Evolutionary conservation across 2,888 invertebrate species (phyloP).

Genomic region (Lysandra bellargus): DNA sequence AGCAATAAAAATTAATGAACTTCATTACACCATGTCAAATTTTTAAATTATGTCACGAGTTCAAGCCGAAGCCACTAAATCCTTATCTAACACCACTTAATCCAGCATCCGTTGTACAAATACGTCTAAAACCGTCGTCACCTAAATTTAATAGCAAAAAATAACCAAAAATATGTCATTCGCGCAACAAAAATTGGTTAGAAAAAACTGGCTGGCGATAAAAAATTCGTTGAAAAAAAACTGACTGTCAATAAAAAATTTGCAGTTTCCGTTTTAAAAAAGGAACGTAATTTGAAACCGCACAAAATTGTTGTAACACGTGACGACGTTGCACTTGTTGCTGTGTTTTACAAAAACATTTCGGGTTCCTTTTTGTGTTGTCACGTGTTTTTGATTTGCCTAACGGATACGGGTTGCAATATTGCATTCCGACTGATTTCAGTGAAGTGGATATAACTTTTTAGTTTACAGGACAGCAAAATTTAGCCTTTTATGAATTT

Average conservation of each 20-base stretch:
- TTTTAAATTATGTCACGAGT: slow-evolving; percentile 17
- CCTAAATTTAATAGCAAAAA: slow-evolving; percentile 32
- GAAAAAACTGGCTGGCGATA: slow-evolving; percentile 47
- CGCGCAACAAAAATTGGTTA: slow-evolving; percentile 52
- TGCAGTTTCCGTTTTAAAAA: slow-evolving; percentile 72
- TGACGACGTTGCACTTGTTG: slow-evolving; percentile 62
- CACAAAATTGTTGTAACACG: slow-evolving; percentile 70
- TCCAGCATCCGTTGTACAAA: slow-evolving; percentile 27
- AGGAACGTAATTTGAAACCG: slow-evolving; percentile 73
- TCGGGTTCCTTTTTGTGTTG: slow-evolving; percentile 50
- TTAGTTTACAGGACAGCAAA: not conserved
- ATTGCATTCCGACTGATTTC: slow-evolving; percentile 45
- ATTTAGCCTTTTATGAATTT: no score
- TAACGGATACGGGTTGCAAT: slow-evolving; percentile 65
- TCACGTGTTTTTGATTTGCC: slow-evolving; percentile 75
- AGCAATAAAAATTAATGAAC: slow-evolving; percentile 1
- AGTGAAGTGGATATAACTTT: slow-evolving; percentile 21
- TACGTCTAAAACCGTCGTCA: not conserved
- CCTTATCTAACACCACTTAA: slow-evolving; percentile 20
- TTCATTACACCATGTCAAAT: slow-evolving; percentile 16
- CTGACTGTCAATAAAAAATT: slow-evolving; percentile 47
- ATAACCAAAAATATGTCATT: slow-evolving; percentile 31
- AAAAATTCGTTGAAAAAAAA: slow-evolving; percentile 58
- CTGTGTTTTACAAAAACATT: slow-evolving; percentile 54
- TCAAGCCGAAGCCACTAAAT: slow-evolving; percentile 12